Evolutionary conservation across 2,797 vertebrate genomes (phyloP), one percentile per base, ranked within the genome.

Genomic region (Gadopsis bispinosus): DNA sequence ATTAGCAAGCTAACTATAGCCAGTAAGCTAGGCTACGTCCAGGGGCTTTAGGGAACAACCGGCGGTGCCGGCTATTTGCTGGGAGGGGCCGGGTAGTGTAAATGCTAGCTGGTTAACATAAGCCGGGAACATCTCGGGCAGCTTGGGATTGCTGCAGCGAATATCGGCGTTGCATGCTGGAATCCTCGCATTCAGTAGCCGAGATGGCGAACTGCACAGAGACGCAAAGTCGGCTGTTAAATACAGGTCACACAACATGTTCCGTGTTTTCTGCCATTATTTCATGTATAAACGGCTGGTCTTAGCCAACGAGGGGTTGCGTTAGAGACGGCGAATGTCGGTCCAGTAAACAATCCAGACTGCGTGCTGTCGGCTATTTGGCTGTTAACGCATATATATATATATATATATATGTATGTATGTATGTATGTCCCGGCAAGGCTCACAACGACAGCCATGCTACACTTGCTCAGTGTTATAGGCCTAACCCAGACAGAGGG

Each of bases 1-100:
- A 85, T 88, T 90, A 90, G 84, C 86, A 83, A 48, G 90, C 87
- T 89, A 91, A 83, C 84, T 84, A 41, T 84, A 91, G 84, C 85
- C 29, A 22, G 20, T 11, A 53, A 84, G 90, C 90, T 86, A 82
- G 75, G 74, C 68, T 70, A 68, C 41, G 11, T 14, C 68, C 48
- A 26, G 39, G 77, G 45, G 80, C 81, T 83, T 72, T 60, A 43
- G 50, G 55, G 64, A 87, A 81, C 79, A 89, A 75, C 88, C 88
- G 86, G 87, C 7, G 90, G 88, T 26, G 10, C 31, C 17, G 91
- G 14, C 85, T 94, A 93, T 69, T 81, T 89, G 22, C 91, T 92
- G 92, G 85, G 84, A 33, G 12, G 63, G 83, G 71, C 88, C 87
- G 81, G 73, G 26, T 82, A 53, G 78, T 81, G 72, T 73, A 77